Base-by-base conservation (phyloP, 2,113 vertebrate genomes). In the Cyphomyrus plagiostoma region DNA sequence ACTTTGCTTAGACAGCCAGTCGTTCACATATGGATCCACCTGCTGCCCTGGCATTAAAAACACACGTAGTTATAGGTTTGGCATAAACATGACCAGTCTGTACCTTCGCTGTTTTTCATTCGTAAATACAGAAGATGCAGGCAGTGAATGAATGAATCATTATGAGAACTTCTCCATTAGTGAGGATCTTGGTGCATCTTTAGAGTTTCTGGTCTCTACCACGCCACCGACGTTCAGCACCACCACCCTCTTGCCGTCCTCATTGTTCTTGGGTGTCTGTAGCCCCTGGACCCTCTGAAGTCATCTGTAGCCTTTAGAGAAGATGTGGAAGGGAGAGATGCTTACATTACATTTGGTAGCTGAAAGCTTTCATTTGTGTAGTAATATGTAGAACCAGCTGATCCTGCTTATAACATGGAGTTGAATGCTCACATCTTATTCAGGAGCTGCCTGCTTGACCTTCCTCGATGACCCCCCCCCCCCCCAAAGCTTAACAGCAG, bases 401-500 rank as follows among this genome's bases (percentile, higher is more conserved):
- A 21, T 6, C 19, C 4, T 21, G 19, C n/a, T 26, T 26, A 66
- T 26, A 3, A n/a, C 58, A n/a, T 11, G 23, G 23, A 10, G 58
- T 8, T 10, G 8, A 62, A 62, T 62, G 23, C 58, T 62, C 4
- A 23, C n/a, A 11, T 66, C n/a, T 66, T 62, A 62, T n/a, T 62
- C 7, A 2, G 21, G 56, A 23, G 56, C 56, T n/a, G 56, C 58
- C 58, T 62, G 21, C 23, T n/a, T 62, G 58, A n/a, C 58, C 58
- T n/a, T 62, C 58, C 7, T 9, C 8, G 23, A n/a, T 62, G 58
- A n/a, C 21, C 7, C 4, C 21, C 21, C 17, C 52, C 5, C 53
- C 86, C 53, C 92, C 90, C 58, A 93, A 94, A 94, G 89, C 91
- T 92, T 95, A 94, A 95, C 95, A 93, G 88, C 82, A 74, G 42